phyloP scores from a whole-genome alignment of 2,797 vertebrate species.

The Scleropages formosus region DNA sequence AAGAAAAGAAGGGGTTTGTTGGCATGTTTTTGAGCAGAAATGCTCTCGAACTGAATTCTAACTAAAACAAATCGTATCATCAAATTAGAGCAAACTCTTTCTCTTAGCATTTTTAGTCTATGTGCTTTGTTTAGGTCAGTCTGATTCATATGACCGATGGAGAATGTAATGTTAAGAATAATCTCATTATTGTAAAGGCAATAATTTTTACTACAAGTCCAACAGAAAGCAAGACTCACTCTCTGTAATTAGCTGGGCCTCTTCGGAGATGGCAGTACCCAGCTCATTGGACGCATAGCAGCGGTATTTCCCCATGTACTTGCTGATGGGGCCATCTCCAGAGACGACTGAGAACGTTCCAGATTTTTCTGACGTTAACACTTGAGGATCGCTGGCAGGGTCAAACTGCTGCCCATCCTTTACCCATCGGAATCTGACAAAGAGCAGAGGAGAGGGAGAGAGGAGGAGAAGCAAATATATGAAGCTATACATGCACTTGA shows the following conservation, averaged over 20 bases:
- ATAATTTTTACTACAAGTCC: background rate
- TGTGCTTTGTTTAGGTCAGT: background rate
- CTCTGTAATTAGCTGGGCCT: conserved; percentile 37
- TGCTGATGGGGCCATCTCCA: conserved; percentile 39
- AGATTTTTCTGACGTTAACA: background rate
- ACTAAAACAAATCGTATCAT: too few relatives aligned
- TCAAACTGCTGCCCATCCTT: conserved; percentile 38
- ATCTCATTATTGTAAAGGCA: background rate
- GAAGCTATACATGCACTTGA: too few relatives aligned
- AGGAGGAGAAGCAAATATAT: background rate
- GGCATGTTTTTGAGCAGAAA: too few relatives aligned
- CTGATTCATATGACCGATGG: background rate
- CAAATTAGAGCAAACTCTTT: too few relatives aligned
- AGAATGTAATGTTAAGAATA: background rate
- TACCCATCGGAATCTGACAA: conserved; percentile 43
- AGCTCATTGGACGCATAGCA: conserved; percentile 45
- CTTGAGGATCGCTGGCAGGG: background rate
- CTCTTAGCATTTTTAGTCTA: too few relatives aligned
- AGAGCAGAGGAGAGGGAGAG: background rate
- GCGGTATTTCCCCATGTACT: conserved; percentile 53
- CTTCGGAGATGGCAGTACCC: conserved; percentile 41
- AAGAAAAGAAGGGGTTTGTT: too few relatives aligned
- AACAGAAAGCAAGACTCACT: conserved; percentile 35
- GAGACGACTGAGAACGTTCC: conserved; percentile 16
- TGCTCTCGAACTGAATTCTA: too few relatives aligned